Evolutionary conservation across 2,113 vertebrate species (phyloP).

Genomic region (Hydropotes inermis): DNA sequence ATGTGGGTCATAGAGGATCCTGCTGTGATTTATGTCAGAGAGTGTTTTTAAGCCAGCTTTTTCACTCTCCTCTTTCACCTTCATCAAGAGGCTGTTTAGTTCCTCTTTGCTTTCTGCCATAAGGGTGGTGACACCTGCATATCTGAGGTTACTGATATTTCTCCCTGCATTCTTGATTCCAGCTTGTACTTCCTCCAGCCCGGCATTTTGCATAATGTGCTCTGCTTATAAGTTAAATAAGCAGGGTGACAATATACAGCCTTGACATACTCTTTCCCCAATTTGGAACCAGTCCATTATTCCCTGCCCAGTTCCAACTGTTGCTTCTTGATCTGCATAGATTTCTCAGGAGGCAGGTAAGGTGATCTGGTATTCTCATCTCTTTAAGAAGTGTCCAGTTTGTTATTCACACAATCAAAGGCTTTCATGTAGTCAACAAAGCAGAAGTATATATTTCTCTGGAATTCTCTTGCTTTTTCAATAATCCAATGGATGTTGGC

Average conservation of each 20-base stretch:
- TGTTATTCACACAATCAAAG: not conserved
- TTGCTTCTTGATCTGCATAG: not conserved
- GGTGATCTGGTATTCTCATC: not conserved
- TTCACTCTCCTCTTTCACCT: not conserved
- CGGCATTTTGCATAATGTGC: not conserved
- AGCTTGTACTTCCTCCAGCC: not conserved
- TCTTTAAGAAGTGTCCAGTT: not conserved
- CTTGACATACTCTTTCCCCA: not conserved
- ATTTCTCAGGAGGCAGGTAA: not conserved
- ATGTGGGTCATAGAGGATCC: too few species aligned
- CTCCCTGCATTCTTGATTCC: not conserved
- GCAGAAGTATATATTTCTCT: not conserved
- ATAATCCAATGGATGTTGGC: not conserved
- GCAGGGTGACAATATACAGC: not conserved
- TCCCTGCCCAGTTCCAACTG: not conserved
- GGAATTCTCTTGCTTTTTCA: not conserved
- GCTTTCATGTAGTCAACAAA: fast-evolving
- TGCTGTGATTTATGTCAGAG: too few species aligned
- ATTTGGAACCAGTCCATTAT: not conserved
- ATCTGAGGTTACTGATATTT: not conserved
- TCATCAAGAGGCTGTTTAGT: not conserved
- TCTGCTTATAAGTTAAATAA: not conserved
- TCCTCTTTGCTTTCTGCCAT: not conserved
- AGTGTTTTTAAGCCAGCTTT: too few species aligned
- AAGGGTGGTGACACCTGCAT: not conserved